A percentile compares a stretch with the other conserved stretches of the same genome.
These are phyloP conservation scores for Zeus faber DNA, from an alignment of 2,113 vertebrate species.

Conservation along the genomic window DNA sequence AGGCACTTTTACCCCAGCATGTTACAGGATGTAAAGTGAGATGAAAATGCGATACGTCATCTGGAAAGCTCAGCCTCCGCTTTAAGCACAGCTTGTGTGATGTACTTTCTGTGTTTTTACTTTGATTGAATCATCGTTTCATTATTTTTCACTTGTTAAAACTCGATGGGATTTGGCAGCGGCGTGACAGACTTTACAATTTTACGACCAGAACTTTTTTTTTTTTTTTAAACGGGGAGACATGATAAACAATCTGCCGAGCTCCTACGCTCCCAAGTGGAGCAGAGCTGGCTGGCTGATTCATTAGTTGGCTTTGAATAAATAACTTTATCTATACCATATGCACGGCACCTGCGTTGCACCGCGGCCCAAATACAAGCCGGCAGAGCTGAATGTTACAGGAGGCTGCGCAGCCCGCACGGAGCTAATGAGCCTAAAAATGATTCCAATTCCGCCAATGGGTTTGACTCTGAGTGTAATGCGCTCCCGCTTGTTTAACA, in stretches of 20 bases:
- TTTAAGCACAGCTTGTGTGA: too few relatives aligned
- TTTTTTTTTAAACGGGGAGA: not conserved
- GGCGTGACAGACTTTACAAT: too few relatives aligned
- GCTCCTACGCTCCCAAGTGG: not conserved
- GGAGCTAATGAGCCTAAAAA: constrained; percentile 70
- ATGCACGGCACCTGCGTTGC: constrained; percentile 19
- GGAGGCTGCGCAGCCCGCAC: constrained; percentile 43
- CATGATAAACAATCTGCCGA: not conserved
- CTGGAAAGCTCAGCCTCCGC: too few relatives aligned
- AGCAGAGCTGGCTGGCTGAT: not conserved
- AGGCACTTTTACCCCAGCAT: too few relatives aligned
- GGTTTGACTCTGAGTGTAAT: constrained; percentile 61
- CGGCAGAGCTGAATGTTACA: constrained; percentile 28
- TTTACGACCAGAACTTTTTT: too few relatives aligned
- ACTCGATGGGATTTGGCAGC: too few relatives aligned
- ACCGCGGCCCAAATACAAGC: constrained; percentile 11
- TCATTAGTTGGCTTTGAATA: constrained; percentile 10
- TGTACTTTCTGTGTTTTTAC: too few relatives aligned
- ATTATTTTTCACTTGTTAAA: too few relatives aligned
- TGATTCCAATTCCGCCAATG: constrained; percentile 64
- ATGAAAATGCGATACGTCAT: too few relatives aligned
- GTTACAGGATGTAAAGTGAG: too few relatives aligned
- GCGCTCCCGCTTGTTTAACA: constrained; percentile 58
- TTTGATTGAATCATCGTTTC: too few relatives aligned
- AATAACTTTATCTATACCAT: constrained; percentile 8